Evolutionary conservation across 2,888 invertebrate species (phyloP), one percentile per base, ranked within the genome.

Genomic region (Altica lythri): DNA sequence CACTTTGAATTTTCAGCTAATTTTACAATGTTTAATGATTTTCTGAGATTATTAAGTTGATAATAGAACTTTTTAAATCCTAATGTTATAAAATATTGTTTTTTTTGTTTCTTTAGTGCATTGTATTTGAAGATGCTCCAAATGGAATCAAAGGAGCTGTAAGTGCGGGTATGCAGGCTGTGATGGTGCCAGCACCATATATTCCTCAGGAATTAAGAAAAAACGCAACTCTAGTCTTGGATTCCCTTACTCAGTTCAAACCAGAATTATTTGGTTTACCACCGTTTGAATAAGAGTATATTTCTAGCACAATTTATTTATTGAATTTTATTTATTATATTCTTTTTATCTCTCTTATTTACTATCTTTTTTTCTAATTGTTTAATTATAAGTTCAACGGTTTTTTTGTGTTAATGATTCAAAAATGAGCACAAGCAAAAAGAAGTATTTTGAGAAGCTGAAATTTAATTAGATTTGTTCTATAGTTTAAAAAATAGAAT

Each of bases 101-200:
- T 10, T n/a, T 30, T 32, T 29, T 43, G 27, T 37, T 43, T 55
- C 62, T 62, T 25, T 50, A 70, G 68, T 90, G 90, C 68, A 76
- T 95, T 55, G 94, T 93, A 2, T 91, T 95, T 72, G 95, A 96
- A 78, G 96, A 96, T 76, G 90, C 95, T 0, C 89, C 90, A 0
- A 93, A 92, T 73, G 95, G 96, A 1, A 90, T 94, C 0, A 80
- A 82, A 17, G 90, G 90, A 0, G 94, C 87, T 0, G 70, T 82
- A 17, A 80, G 83, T 14, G 94, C 94, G 0, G 89, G 89, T 8
- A 95, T 95, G 94, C 90, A 90, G 74, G 84, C 83, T 0, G 86
- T 92, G 0, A 88, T 92, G 88, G 89, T 92, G 1, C 92, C 92
- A 0, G 89, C 90, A 69, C 59, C 72, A 4, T 60, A 65, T n/a